Evolutionary conservation across 2,113 vertebrate species (phyloP), one percentile per base, ranked within the genome.

Genomic region (Chroicocephalus ridibundus): DNA sequence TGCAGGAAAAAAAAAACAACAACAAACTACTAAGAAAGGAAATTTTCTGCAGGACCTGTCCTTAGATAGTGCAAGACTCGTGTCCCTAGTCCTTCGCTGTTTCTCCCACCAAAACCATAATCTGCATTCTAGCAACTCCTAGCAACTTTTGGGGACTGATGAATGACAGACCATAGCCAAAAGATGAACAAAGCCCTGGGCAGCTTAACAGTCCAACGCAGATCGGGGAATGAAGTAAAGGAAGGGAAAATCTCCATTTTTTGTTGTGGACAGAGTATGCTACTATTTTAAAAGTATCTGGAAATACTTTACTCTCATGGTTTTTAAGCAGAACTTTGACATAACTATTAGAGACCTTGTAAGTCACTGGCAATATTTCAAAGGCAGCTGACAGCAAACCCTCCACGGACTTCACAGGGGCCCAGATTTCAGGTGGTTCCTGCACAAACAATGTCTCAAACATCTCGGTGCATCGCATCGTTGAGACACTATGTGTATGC

Each of bases 261-360:
- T 58, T 49, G 58, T 10, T 27, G 5, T 32, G 20, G 69, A 80
- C 34, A 14, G 5, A 25, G 5, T 8, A 31, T 25, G n/a, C 6
- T 55, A 31, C 29, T 55, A 44, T 61, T 57, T 52, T 6, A 5
- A 69, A 86, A 57, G 3, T 51, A 79, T 55, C 52, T 89, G 32
- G 52, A 97, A 93, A 90, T 87, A 69, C 20, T 89, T 97, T 82
- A 68, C 49, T 90, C 22, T 90, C 62, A 68, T 78, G 77, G 14
- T 27, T 95, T 97, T 94, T 89, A 96, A 89, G n/a, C 47, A 95
- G 93, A 78, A 78, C 54, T 55, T 54, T 75, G 93, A 80, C 76
- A 90, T 71, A 70, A 81, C 44, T 85, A 84, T 77, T 92, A 90
- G 55, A 77, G 77, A 93, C n/a, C 65, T 94, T 81, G 55, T 91